Evolutionary conservation across 2,797 vertebrate species (phyloP).

Genomic region (Alcedo atthis): DNA sequence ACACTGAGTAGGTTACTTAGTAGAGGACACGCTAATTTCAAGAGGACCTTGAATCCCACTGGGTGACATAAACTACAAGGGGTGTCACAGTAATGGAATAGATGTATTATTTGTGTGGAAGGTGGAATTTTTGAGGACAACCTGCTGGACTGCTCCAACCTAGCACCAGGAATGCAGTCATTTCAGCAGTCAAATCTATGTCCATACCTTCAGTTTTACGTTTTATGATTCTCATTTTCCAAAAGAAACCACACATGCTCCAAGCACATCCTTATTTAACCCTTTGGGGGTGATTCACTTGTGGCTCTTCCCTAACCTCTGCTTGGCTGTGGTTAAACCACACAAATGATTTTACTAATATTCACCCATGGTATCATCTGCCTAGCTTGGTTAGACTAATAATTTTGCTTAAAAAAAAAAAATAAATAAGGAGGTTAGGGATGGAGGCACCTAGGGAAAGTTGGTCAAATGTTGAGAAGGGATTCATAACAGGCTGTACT

Average conservation of each 20-base stretch:
- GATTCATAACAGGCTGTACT: not conserved
- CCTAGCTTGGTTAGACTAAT: not conserved
- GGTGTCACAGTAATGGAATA: not conserved
- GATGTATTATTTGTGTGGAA: not conserved
- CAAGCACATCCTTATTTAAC: not conserved
- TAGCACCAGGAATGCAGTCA: not conserved
- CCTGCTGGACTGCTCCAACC: not conserved
- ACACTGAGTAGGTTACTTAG: not conserved
- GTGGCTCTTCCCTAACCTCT: not conserved
- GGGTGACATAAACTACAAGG: not conserved
- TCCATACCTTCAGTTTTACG: rapidly evolving
- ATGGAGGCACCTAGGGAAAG: not conserved
- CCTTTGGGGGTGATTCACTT: not conserved
- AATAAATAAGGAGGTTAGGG: not conserved
- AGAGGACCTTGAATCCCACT: not conserved
- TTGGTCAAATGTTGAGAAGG: not conserved
- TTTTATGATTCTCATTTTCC: not conserved
- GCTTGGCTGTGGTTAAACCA: not conserved
- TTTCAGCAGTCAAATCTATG: not conserved
- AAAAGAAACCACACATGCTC: not conserved
- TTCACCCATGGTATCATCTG: not conserved
- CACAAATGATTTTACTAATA: not conserved
- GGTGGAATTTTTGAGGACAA: not conserved
- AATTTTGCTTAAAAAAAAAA: not conserved
- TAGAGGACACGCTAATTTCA: not conserved